Conservation (phyloP, 2,113 vertebrate species). For the Camelus bactrianus region DNA sequence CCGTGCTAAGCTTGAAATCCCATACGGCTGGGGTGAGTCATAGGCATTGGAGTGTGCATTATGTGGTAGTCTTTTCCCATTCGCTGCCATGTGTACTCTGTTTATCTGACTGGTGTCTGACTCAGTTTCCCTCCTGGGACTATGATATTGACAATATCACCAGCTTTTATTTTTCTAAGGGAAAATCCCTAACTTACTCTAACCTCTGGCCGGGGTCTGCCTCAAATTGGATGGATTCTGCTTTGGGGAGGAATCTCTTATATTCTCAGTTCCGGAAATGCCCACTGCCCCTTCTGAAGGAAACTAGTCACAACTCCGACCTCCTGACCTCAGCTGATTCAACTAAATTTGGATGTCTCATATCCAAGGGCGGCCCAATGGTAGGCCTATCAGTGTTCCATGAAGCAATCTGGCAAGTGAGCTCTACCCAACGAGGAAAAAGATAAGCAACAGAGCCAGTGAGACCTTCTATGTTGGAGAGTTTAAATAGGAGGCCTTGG, state of each 20-base stretch:
- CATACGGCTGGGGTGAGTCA: background rate
- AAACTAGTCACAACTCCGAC: background rate
- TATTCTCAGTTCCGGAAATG: background rate
- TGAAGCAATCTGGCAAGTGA: background rate
- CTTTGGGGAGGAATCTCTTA: background rate
- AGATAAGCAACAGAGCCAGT: background rate
- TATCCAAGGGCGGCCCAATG: background rate
- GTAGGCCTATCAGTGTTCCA: background rate
- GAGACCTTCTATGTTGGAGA: background rate
- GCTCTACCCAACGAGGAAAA: background rate
- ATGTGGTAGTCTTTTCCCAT: background rate
- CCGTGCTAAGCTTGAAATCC: background rate
- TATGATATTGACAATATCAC: background rate
- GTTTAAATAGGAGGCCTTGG: background rate
- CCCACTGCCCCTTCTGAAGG: background rate
- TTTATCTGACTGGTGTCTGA: background rate
- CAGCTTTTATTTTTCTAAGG: constrained; percentile 41
- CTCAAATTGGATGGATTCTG: background rate
- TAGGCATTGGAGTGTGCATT: background rate
- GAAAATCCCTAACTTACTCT: background rate
- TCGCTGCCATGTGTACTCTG: background rate
- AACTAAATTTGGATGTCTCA: background rate
- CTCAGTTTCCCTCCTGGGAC: background rate
- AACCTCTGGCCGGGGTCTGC: background rate
- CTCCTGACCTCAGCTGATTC: background rate